Base-by-base conservation (phyloP, 2,888 invertebrate genomes). In the Leptinotarsa peninsularis region DNA sequence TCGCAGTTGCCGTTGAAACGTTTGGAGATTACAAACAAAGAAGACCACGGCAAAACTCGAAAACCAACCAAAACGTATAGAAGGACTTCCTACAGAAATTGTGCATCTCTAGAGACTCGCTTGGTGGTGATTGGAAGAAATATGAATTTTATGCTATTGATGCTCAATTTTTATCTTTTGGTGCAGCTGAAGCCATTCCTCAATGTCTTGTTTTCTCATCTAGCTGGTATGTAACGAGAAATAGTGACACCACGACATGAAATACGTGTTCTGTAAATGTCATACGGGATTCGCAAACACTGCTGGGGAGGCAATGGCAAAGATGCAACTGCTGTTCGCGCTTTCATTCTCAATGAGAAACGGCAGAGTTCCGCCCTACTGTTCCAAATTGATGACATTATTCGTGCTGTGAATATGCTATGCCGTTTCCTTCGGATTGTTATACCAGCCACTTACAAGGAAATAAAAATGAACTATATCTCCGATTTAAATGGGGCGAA, bases 361-460 rank as follows among this genome's bases (percentile, higher is more conserved):
- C n/a, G 33, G 14, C 63, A 13, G 10, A n/a, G 43, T 18, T 63
- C 63, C 63, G n/a, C 63, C 63, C 63, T 17, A 18, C 63, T 63
- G 63, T n/a, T 63, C 63, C n/a, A 13, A 63, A 63, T 63, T 63
- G 43, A 63, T 43, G 33, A 13, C 18, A 33, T 63, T 33, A 43
- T 63, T 43, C n/a, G 63, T n/a, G 63, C 15, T 33, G 43, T n/a
- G 14, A 63, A 63, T 63, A 43, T 43, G 63, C n/a, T 7, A 43
- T 17, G 33, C 33, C 63, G 10, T 63, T 56, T 63, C 33, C 63
- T 17, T 43, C 17, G 5, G 63, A n/a, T 63, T 43, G 63, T 63
- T 63, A 63, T 18, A 63, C 3, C 63, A 27, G 63, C 63, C 63
- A 63, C 63, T 63, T 63, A 63, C 63, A 43, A n/a, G 63, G 43